Conservation (phyloP, 2,888 invertebrate genomes). For the Eustalomyia histrio region DNA sequence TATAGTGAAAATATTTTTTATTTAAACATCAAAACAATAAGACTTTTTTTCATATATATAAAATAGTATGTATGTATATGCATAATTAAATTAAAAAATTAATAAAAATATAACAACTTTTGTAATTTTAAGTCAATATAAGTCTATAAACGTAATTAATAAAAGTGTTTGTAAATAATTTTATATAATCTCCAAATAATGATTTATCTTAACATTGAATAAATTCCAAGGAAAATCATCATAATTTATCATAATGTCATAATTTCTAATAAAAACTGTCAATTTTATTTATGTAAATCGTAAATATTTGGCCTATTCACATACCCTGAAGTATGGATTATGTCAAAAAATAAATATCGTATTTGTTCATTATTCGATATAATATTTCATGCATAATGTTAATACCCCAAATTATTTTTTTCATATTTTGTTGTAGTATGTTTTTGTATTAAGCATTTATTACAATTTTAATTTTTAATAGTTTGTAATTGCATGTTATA, state of each 20-base stretch:
- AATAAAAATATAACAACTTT: not conserved
- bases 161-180: slow-evolving; percentile 19
- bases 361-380: too few species aligned
- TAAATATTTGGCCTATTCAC: too few species aligned
- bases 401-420: slow-evolving; percentile 13
- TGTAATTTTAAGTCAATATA: not conserved
- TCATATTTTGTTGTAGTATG: slow-evolving; percentile 27
- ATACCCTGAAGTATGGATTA: too few species aligned
- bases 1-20: too few species aligned
- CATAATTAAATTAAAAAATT: not conserved
- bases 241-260: slow-evolving; percentile 1
- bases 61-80: too few species aligned
- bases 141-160: not conserved
- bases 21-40: too few species aligned
- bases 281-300: not conserved
- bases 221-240: not conserved
- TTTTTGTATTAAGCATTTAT: slow-evolving; percentile 58
- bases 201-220: slow-evolving; percentile 26
- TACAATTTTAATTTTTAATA: slow-evolving; percentile 48
- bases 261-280: slow-evolving; percentile 2
- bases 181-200: slow-evolving; percentile 17
- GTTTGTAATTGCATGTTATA: slow-evolving; percentile 31
- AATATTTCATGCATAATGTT: not conserved
- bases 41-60: too few species aligned
- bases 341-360: too few species aligned